Base-by-base conservation (phyloP, 2,113 vertebrate species). In the Cnemophilus loriae region DNA sequence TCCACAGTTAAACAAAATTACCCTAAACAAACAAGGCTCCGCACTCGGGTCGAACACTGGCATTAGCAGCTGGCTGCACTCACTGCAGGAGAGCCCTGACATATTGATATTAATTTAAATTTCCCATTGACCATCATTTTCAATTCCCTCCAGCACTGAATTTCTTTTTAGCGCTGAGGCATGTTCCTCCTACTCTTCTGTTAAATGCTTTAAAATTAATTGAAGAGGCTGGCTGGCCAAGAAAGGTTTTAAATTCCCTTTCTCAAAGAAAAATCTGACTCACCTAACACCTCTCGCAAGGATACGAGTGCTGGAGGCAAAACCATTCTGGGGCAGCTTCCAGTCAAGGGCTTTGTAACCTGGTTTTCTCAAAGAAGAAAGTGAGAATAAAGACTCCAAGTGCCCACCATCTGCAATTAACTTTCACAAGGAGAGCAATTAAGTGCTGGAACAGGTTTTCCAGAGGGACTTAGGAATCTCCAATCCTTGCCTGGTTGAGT, bases 201-300 rank as follows among this genome's bases (percentile, higher is more conserved):
- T 64, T 78, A 96, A 94, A 89, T 84, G 83, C 83, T 93, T 81
- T 84, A 68, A 75, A 92, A 80, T 90, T 92, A 95, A 96, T 95
- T 90, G 83, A 94, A 75, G 92, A 77, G 59, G 28, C 44, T 78
- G 85, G n/a, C 49, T 90, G 70, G 85, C 85, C 67, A 90, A 68
- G 65, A 68, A 86, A 78, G 24, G 42, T 81, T 87, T 92, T 63
- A 59, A 96, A 91, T 77, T 90, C 52, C 50, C 13, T 67, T 94
- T 80, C 74, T 84, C 27, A 47, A 73, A 93, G 55, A n/a, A 80
- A 70, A 65, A 42, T 44, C 49, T 73, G 74, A 94, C 68, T 92
- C 76, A 77, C 84, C 63, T 61, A 74, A 56, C 59, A 71, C 52
- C 69, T 87, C 44, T 84, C 0, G 0, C 14, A 84, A 75, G 76